Evolutionary conservation across 2,888 invertebrate species (phyloP), one percentile per base, ranked within the genome.

Genomic region (Watsonalla binaria): DNA sequence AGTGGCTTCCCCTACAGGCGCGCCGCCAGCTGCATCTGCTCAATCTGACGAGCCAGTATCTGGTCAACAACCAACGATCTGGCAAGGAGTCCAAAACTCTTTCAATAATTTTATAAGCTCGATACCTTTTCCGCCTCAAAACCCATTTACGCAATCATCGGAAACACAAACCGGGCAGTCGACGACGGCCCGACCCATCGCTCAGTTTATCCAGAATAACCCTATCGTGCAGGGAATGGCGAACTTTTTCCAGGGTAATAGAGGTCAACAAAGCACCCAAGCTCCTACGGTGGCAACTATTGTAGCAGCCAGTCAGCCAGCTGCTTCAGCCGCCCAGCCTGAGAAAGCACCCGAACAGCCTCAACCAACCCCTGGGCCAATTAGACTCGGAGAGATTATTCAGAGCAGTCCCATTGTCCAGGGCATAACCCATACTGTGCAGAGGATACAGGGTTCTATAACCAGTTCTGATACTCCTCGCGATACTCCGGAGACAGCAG

Each of bases 381-480:
- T 82, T 39, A 66, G 66, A 52, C 78, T n/a, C n/a, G n/a, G n/a
- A n/a, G n/a, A 77, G 55, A 72, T 78, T n/a, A 72, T 80, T 9
- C 76, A 76, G 57, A 76, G 70, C 52, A 80, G 76, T 51, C 76
- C 80, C 0, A 74, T 82, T 34, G 74, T 75, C 5, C 72, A 77
- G 52, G 77, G 80, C 5, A 66, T 82, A 11, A 65, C 76, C n/a
- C 68, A 67, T 0, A 74, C 78, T 5, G 77, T 80, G 8, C 75
- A 82, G 56, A 75, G 68, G 54, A 65, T 82, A 57, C 80, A 80
- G 55, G 64, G 65, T 34, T 55, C 70, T 6, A 64, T 80, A 42
- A 71, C 59, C 47, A 76, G 78, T 54, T 70, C 73, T 5, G 81
- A 78, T 42, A 77, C 71, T 52, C 82, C 83, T 0, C 75, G 82